Evolutionary conservation across 2,888 invertebrate species (phyloP).

Genomic region (Parnassius smintheus): DNA sequence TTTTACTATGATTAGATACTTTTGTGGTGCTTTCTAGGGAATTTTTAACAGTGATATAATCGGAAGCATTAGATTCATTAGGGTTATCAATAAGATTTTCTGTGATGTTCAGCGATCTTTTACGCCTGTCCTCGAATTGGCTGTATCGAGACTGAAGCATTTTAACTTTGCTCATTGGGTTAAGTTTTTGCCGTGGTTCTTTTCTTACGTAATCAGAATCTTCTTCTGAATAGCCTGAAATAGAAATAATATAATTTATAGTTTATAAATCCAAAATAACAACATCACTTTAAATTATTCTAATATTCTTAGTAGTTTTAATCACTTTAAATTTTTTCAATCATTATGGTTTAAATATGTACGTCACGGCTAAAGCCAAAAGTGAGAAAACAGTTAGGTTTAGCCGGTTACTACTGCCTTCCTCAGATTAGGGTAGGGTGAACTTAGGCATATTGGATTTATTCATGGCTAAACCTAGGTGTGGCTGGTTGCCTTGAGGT

Average conservation of each 20-base stretch:
- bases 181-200: conserved; percentile 21
- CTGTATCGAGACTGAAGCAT: conserved; percentile 20
- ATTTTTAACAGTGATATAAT: background rate
- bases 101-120: conserved; percentile 45
- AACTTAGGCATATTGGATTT: no score
- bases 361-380: no score
- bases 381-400: no score
- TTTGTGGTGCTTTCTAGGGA: conserved; percentile 23
- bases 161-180: conserved; percentile 25
- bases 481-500: no score
- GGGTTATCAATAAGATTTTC: conserved; percentile 20
- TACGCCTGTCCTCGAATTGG: conserved; percentile 43
- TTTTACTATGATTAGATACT: conserved; percentile 1
- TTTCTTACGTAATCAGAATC: conserved; percentile 35
- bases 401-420: no score
- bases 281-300: no score
- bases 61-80: conserved; percentile 5
- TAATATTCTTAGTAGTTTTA: no score
- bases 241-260: background rate
- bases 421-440: no score
- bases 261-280: no score
- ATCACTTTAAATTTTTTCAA: no score
- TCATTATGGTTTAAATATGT: no score
- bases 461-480: no score
- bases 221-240: conserved; percentile 47